phyloP scores from a whole-genome alignment of 2,888 invertebrate species.

The Gryllus longicercus region DNA sequence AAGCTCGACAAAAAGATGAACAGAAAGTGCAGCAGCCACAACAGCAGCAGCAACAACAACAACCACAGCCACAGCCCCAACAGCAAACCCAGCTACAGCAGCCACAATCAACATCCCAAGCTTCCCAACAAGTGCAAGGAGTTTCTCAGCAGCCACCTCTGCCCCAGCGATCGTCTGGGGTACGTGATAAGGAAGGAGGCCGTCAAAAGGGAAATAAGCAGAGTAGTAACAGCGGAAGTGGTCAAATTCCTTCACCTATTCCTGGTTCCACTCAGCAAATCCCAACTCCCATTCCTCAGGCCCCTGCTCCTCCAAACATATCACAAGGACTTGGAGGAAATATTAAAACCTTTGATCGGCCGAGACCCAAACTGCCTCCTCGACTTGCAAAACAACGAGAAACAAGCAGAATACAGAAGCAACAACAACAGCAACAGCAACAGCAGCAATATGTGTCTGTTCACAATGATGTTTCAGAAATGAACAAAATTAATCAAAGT shows the following conservation, averaged over 20 bases:
- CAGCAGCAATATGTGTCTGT: constrained; percentile 33
- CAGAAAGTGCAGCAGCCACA: constrained; percentile 39
- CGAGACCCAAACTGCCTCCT: constrained; percentile 65
- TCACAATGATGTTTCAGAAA: constrained; percentile 39
- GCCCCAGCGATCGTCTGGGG: constrained; percentile 20
- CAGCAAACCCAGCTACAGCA: constrained; percentile 12
- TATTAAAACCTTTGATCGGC: constrained; percentile 39
- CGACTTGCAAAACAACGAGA: constrained; percentile 73
- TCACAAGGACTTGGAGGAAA: constrained; percentile 29
- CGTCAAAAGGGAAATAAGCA: constrained; percentile 48
- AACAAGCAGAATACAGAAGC: constrained; percentile 46
- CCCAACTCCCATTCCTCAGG: neutral
- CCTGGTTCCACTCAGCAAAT: constrained; percentile 11
- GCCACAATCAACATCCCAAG: neutral
- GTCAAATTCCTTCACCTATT: constrained; percentile 29
- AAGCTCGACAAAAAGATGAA: constrained; percentile 39
- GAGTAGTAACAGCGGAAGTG: constrained; percentile 40
- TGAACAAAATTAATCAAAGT: constrained; percentile 41
- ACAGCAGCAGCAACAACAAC: neutral
- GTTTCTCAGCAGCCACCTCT: neutral
- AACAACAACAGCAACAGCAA: constrained; percentile 43
- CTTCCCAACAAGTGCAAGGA: neutral
- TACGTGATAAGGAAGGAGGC: constrained; percentile 35
- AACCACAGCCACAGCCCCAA: neutral
- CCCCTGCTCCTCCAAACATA: constrained; percentile 18